Evolutionary conservation across 2,888 invertebrate genomes (phyloP), one percentile per base, ranked within the genome.

Genomic region (Agrotis segetum): DNA sequence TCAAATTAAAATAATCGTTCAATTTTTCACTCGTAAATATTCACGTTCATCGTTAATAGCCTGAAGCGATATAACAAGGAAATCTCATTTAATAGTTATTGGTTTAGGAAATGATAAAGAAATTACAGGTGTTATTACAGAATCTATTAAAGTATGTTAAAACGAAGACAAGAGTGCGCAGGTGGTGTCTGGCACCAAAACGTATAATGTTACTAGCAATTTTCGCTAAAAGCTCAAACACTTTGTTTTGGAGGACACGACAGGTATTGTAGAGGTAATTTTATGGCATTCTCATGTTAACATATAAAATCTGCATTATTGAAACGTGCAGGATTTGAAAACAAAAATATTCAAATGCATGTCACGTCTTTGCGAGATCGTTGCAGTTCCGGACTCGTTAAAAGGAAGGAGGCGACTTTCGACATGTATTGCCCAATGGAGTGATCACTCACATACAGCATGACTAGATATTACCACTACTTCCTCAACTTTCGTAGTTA

Each of bases 1-100:
- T 40, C 16, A 46, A 72, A 79, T 73, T 58, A 82, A 55, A 67
- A 62, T 79, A 79, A 79, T 73, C 63, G 46, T 29, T 63, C 50
- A 29, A 64, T 82, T 63, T 53, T 50, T 52, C 46, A 17, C 17
- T 64, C 55, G 52, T 59, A 40, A 81, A 64, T 53, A 77, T 60
- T 46, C 6, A 55, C 40, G 16, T 62, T 55, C 40, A 44, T 14
- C 11, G 14, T 47, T 14, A 34, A 56, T 46, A 71, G 14, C 56
- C 52, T 47, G 47, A 67, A 67, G 16, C 56, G n/a, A 17, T 65
- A 49, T 69, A 50, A 14, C 52, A 77, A 60, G 40, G 64, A 72
- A 78, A 72, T 49, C 58, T 50, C 61, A 58, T 62, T 62, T 40
- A n/a, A 55, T 17, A 17, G 21, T 56, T 53, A 71, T 67, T 58